Evolutionary conservation across 2,888 invertebrate genomes (phyloP), one percentile per base, ranked within the genome.

Genomic region (Rhagium mordax): DNA sequence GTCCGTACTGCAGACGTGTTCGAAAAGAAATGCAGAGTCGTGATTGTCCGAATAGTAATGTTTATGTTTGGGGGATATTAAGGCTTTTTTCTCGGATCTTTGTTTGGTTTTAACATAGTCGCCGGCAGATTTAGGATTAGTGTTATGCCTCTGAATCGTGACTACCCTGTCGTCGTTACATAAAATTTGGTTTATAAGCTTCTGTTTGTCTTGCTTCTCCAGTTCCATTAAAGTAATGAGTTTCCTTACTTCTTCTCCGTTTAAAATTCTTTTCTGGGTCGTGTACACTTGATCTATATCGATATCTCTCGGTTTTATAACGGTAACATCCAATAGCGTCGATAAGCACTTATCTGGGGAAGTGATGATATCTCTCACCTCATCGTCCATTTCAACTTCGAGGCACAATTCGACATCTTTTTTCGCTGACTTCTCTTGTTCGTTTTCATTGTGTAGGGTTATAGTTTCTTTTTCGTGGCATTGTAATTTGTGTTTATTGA

Each of bases 361-460:
- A 15, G 81, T 78, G 20, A 86, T 81, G 21, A 86, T 80, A 20
- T 84, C 81, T 51, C 81, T 82, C 4, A 85, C 79, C 66, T 84
- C 84, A 53, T 85, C 84, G 67, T 85, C 84, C 76, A 87, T 85
- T 76, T 87, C 86, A 2, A 87, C 81, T 74, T 87, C 87, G 20
- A 87, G 74, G 15, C 83, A 84, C 16, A 86, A 77, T 74, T 84
- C 84, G 20, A 83, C 79, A 72, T 81, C 77, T 70, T 79, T 78
- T 20, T 75, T 77, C 16, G 74, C 15, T 8, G 33, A 61, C 15
- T 65, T 70, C 55, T 73, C 69, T 48, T 74, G 53, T 55, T 71
- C 15, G 61, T 48, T 65, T 73, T 77, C 53, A 48, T 73, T 8
- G 71, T 68, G n/a, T n/a, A 41, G 2, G n/a, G 41, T 72, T 74